phyloP scores from a whole-genome alignment of 2,888 invertebrate genomes.

The Adelphocoris suturalis region DNA sequence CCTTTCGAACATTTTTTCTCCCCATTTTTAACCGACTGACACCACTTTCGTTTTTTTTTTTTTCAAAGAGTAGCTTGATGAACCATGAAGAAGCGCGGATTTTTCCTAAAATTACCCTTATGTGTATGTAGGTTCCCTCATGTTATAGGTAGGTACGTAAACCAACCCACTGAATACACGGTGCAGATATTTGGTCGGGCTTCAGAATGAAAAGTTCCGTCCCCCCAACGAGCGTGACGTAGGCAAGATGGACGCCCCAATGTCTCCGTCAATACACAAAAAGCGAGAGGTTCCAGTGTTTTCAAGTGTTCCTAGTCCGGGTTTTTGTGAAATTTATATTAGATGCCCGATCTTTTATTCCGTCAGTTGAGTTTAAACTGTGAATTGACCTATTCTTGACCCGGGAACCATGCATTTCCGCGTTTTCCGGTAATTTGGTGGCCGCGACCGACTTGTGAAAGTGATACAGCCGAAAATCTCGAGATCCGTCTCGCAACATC shows the following conservation, averaged over 20 bases:
- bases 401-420: neutral
- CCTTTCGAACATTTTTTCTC: too few species aligned
- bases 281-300: conserved; percentile 61
- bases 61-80: too few species aligned
- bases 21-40: too few species aligned
- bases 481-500: neutral
- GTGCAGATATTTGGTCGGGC: neutral
- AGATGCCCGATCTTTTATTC: neutral
- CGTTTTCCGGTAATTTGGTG: neutral
- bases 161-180: too few species aligned
- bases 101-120: too few species aligned
- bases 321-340: neutral
- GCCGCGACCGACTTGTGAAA: neutral
- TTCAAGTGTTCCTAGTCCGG: neutral
- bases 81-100: too few species aligned
- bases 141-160: too few species aligned
- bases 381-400: neutral
- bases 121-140: too few species aligned
- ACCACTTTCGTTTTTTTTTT: too few species aligned
- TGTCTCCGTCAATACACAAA: conserved; percentile 64
- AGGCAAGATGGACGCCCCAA: conserved; percentile 63
- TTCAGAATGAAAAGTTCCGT: neutral
- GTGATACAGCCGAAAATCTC: neutral
- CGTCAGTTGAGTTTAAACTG: neutral
- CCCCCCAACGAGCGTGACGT: conserved; percentile 6